These are phyloP conservation scores for Campylorhamphus procurvoides DNA, from an alignment of 2,113 vertebrate species.

Conservation along the genomic window DNA sequence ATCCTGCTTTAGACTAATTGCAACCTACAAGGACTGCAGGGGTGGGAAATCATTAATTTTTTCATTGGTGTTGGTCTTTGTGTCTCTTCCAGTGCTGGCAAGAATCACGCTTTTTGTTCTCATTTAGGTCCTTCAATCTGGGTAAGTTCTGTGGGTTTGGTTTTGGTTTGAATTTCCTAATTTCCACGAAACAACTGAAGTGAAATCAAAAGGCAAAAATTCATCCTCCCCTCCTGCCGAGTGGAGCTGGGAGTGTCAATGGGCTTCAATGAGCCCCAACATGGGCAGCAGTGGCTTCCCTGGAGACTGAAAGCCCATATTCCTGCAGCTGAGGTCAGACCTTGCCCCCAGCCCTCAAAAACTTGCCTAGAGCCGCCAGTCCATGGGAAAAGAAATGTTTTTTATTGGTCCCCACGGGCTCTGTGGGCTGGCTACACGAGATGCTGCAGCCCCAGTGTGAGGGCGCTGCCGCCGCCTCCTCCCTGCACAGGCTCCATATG, in stretches of 20 bases:
- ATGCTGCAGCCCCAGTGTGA: neutral
- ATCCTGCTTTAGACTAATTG: constrained; percentile 12
- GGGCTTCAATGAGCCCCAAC: fast-evolving
- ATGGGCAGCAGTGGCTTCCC: neutral
- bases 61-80: constrained; percentile 4
- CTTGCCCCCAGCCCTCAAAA: neutral
- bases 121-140: neutral
- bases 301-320: neutral
- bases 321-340: neutral
- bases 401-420: neutral
- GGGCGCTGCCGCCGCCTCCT: neutral
- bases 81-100: neutral
- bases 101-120: neutral
- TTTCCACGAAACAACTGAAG: neutral
- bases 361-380: neutral
- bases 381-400: neutral
- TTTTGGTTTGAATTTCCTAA: neutral
- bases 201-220: neutral
- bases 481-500: neutral
- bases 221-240: neutral
- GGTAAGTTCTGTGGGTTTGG: neutral
- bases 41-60: constrained; percentile 14
- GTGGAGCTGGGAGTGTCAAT: neutral
- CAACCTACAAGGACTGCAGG: neutral
- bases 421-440: neutral